phyloP scores from a whole-genome alignment of 2,113 vertebrate genomes.

The Oryzias woworae region DNA sequence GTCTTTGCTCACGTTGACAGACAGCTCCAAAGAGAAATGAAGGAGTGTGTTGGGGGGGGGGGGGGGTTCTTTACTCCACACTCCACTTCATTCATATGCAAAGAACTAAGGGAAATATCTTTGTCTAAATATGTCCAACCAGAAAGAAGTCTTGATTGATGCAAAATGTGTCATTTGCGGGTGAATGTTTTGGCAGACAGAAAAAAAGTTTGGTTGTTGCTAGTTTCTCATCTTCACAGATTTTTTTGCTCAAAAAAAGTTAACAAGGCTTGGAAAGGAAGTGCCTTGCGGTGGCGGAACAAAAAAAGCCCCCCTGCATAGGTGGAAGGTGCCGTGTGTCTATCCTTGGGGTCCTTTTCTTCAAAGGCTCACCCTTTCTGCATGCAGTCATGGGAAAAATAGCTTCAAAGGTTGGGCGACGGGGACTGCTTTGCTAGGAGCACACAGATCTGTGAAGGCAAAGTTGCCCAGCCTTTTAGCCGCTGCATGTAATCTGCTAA shows the following conservation, averaged over 20 bases:
- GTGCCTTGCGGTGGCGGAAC: constrained; percentile 28
- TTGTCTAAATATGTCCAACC: constrained; percentile 30
- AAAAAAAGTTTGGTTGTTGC: background rate
- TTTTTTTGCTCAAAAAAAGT: constrained; percentile 20
- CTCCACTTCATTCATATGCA: constrained; percentile 65
- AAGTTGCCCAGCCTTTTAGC: constrained; percentile 61
- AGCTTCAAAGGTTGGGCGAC: constrained; percentile 69
- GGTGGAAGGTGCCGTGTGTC: constrained; percentile 59
- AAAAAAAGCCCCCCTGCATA: constrained; percentile 50
- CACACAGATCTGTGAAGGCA: constrained; percentile 43
- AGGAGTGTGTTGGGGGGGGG: constrained; percentile 42
- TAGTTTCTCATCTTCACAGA: background rate
- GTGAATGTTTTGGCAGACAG: background rate
- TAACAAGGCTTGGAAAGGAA: constrained; percentile 46
- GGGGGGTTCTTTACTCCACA: constrained; percentile 60
- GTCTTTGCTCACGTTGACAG: constrained; percentile 65
- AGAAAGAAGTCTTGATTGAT: constrained; percentile 1
- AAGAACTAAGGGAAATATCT: constrained; percentile 40
- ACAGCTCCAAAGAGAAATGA: constrained; percentile 62
- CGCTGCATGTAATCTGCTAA: constrained; percentile 76
- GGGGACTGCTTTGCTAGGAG: constrained; percentile 51
- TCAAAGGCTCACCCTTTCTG: constrained; percentile 63
- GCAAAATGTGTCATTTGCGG: background rate
- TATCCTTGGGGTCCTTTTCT: constrained; percentile 45
- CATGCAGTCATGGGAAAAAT: constrained; percentile 70